These are phyloP conservation scores for Fratercula arctica DNA, from an alignment of 2,797 vertebrate genomes.

Conservation along the genomic window DNA sequence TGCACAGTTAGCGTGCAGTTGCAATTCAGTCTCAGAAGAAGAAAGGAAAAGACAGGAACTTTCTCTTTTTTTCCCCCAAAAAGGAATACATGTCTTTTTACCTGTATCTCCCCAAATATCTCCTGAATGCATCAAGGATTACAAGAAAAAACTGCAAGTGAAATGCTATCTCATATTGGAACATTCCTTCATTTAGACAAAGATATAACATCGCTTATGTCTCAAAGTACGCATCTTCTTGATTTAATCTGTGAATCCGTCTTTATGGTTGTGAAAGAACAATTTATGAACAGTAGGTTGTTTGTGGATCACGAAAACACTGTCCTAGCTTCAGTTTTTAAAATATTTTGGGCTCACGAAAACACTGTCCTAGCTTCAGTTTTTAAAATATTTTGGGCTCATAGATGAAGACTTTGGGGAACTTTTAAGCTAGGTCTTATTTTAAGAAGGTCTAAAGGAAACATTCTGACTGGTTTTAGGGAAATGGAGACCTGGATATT, in stretches of 20 bases:
- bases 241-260: background rate
- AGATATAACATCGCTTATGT: background rate
- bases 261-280: background rate
- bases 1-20: background rate
- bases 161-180: background rate
- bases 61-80: background rate
- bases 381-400: background rate
- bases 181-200: background rate
- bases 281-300: background rate
- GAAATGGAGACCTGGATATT: background rate
- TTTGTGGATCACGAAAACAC: background rate
- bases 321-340: background rate
- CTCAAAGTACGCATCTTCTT: background rate
- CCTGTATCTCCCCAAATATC: background rate
- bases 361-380: background rate
- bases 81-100: background rate
- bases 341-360: background rate
- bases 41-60: background rate
- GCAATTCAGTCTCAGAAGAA: background rate
- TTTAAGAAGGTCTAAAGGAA: background rate
- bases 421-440: background rate
- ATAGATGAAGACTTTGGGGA: background rate
- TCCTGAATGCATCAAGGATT: background rate
- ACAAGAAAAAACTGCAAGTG: background rate
- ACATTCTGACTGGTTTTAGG: background rate